phyloP scores from a whole-genome alignment of 2,113 vertebrate genomes.

The Takifugu bimaculatus region DNA sequence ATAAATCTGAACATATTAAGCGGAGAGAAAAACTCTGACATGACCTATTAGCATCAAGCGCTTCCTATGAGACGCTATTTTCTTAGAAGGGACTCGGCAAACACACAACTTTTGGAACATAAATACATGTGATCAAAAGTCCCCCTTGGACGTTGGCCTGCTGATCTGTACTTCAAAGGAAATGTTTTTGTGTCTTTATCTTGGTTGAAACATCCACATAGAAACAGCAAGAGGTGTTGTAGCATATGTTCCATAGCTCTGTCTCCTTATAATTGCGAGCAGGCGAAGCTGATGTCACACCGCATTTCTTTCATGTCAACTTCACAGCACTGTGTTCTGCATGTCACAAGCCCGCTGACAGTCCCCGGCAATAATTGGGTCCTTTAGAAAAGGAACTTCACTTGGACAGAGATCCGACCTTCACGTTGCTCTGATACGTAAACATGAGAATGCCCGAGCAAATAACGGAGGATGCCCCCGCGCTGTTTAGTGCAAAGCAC shows the following conservation, averaged over 20 bases:
- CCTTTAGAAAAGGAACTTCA: constrained; percentile 36
- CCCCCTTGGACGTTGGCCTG: constrained; percentile 16
- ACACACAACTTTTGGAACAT: constrained; percentile 23
- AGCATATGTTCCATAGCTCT: background rate
- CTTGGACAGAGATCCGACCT: constrained; percentile 11
- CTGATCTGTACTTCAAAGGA: constrained; percentile 41
- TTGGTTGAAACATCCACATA: constrained; percentile 6
- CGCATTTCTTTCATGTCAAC: constrained; percentile 39
- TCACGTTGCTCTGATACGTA: background rate
- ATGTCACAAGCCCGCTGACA: constrained; percentile 16
- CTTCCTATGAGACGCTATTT: background rate
- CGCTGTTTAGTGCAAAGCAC: constrained; percentile 20
- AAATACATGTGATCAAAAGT: constrained; percentile 33
- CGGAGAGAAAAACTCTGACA: constrained; percentile 8
- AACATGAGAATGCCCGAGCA: background rate
- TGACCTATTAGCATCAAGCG: background rate
- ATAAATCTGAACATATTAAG: constrained; percentile 19
- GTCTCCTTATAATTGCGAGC: constrained; percentile 30
- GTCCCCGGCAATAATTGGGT: constrained; percentile 38
- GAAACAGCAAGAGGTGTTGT: constrained; percentile 3
- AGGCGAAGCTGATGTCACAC: constrained; percentile 27
- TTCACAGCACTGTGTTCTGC: constrained; percentile 16
- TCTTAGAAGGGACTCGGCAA: background rate
- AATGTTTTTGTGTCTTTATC: constrained; percentile 27
- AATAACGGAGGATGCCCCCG: background rate